Base-by-base conservation (phyloP, 1,140 invertebrate genomes). In the Radopholus similis region DNA sequence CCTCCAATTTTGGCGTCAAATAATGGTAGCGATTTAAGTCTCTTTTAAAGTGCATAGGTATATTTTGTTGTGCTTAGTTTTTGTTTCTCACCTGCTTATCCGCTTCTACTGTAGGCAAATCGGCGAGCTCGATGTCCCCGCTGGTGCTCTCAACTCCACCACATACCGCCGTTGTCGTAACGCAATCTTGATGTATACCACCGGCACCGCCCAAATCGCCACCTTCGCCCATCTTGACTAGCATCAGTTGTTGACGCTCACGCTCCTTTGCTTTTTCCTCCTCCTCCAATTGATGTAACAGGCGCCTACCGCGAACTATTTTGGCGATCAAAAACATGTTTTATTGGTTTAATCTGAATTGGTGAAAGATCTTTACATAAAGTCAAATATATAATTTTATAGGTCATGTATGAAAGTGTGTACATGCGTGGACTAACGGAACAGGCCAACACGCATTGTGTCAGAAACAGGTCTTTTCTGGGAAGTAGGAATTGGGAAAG, bases 231-330 rank as follows among this genome's bases (percentile, higher is more conserved):
- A 37, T 40, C 21, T 69, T 32, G 26, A 32, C 30, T 4, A 59
- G 58, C 59, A 51, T 18, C 8, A 64, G 2, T 58, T 54, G 13
- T 4, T 66, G 64, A 68, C 70, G 30, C 21, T 71, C 70, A 34
- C 54, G 37, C 47, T 72, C 42, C 38, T 77, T 68, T 42, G 73
- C 76, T 49, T 77, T 74, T 37, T 78, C 72, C 51, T 75, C 75
- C 18, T 64, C 40, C 42, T 75, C 73, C 54, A 75, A 47, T 66
- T 75, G 73, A n/a, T 75, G 73, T 4, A 75, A 55, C 26, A 75
- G 51, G 3, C 73, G 72, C 23, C 73, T 59, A 30, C 73, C 73
- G 15, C 73, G 68, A 6, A 75, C 73, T 26, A 75, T 75, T 47
- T 75, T 75, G 0, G 73, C 64, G 35, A 75, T 75, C 28, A 75